Evolutionary conservation across 2,113 vertebrate species (phyloP), one percentile per base, ranked within the genome.

Genomic region (Furnarius figulus): DNA sequence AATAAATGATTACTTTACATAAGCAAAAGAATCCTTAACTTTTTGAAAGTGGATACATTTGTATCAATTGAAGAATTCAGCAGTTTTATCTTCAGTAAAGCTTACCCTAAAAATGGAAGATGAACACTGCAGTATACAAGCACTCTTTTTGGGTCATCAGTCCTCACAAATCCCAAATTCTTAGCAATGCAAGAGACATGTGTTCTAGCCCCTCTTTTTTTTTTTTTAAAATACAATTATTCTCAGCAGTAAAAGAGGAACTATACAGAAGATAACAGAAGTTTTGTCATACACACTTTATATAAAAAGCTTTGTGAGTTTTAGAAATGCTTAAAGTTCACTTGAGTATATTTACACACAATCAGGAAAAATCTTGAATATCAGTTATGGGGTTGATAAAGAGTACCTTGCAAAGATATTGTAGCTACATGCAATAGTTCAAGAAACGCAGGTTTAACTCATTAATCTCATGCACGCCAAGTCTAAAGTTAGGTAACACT

Each of bases 241-340:
- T 71, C 52, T 75, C 75, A 76, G 33, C n/a, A 76, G 5, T 80
- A 75, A 30, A 90, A 85, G 67, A 95, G 39, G 91, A 94, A 28
- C 62, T n/a, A 70, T 37, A 65, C 7, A 77, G 73, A 40, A 78
- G 15, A 19, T 66, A 83, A 80, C 19, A 63, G 31, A 80, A 92
- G 8, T 55, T 85, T 90, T 91, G 28, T 82, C 59, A 31, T n/a
- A 50, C 35, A 17, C 76, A 27, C 42, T 77, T 58, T 87, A 89
- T 58, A 92, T 63, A 96, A 98, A 93, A 93, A 42, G 71, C 39
- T 91, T 50, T 52, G 25, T 70, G 37, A 65, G 31, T 85, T 84
- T 92, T 63, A 87, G 74, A 96, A 95, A 83, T 80, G 20, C n/a
- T 89, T 89, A 97, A 82, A 85, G 92, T 97, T 97, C 82, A 82